A percentile compares a stretch with the other conserved stretches of the same genome.
phyloP scores from a whole-genome alignment of 2,797 vertebrate genomes.

The Pipistrellus kuhlii region DNA sequence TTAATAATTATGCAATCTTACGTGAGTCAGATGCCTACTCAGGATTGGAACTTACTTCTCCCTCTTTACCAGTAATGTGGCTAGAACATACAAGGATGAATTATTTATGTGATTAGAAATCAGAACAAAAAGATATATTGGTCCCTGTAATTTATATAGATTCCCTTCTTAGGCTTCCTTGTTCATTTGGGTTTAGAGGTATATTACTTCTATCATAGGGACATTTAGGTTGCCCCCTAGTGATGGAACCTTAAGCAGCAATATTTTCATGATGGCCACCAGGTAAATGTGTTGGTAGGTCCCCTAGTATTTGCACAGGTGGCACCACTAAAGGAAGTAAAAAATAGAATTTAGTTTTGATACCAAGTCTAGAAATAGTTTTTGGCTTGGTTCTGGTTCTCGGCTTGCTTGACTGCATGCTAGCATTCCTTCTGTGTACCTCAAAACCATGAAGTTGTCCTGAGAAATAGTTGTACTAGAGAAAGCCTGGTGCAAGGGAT shows the following conservation, averaged over 20 bases:
- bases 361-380: background rate
- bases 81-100: background rate
- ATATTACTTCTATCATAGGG: background rate
- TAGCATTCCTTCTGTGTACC: background rate
- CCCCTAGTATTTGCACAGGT: background rate
- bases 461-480: background rate
- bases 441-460: background rate
- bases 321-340: background rate
- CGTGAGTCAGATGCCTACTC: background rate
- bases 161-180: background rate
- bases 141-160: background rate
- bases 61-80: background rate
- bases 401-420: background rate
- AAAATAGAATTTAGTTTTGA: background rate
- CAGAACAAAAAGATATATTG: background rate
- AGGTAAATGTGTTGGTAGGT: background rate
- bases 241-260: background rate
- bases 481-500: background rate
- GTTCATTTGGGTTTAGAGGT: background rate
- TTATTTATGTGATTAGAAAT: slow-evolving; percentile 4
- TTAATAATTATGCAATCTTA: background rate
- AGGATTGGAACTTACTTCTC: background rate
- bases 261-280: background rate
- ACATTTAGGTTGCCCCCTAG: background rate
- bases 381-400: slow-evolving; percentile 13